Base-by-base conservation (phyloP, 2,113 vertebrate genomes). In the Myodes glareolus region DNA sequence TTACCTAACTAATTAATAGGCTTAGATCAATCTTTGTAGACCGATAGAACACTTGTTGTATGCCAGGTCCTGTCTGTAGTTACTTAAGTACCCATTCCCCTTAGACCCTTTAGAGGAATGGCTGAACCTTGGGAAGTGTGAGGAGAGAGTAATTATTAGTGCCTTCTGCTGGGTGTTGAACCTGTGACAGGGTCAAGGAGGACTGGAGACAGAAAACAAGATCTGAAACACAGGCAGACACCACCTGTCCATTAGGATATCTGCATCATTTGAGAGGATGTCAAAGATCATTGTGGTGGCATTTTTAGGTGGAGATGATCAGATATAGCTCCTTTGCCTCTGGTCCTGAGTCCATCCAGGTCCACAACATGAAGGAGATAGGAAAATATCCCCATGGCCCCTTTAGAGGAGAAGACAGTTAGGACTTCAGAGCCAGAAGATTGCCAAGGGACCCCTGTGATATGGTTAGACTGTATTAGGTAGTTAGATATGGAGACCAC, bases 1-100 rank as follows among this genome's bases (percentile, higher is more conserved):
- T 91, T 72, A 96, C 92, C 89, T 68, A 70, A 92, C 23, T 86
- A 50, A 58, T 52, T 94, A 45, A 95, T 92, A 73, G n/a, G 27
- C 19, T 6, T 77, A 29, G 11, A 78, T 92, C 68, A 50, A 52
- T 86, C 52, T 92, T 88, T 47, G 16, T 78, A 95, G 82, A 89
- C 58, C 8, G 50, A 76, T 47, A 8, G n/a, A 94, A n/a, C 7
- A 63, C 36, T 81, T 86, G 75, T 77, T 76, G 10, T n/a, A 13
- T 61, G 67, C 50, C 21, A 68, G 52, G 27, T 17, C 7, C 70
- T 29, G 4, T 52, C 2, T 68, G 75, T 61, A 90, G 36, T 67
- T 72, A 25, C 29, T 67, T 92, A 58, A 67, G 0, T 8, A 58
- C 50, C 29, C 19, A 39, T 91, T 96, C 42, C 65, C 45, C 70